Conservation (phyloP, 2,797 vertebrate species). For the Odontamblyopus lacepedii region DNA sequence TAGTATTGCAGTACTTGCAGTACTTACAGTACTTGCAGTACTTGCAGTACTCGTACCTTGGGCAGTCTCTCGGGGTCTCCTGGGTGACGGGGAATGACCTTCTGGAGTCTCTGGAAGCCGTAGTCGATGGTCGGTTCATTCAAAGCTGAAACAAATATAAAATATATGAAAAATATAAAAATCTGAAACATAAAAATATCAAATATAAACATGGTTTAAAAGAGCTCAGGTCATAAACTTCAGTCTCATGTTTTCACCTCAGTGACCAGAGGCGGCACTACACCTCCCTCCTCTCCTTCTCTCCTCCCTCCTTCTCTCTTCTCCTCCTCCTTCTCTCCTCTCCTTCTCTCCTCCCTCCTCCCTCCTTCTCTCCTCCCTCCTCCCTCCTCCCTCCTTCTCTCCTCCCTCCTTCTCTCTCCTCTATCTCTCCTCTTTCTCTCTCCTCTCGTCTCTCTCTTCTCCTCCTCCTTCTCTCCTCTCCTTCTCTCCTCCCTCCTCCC, state of each 20-base stretch:
- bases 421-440: background rate
- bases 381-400: background rate
- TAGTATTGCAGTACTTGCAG: background rate
- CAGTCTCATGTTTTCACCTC: no score
- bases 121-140: slow-evolving; percentile 14
- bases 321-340: no score
- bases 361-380: background rate
- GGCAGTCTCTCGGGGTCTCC: slow-evolving; percentile 1
- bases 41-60: background rate
- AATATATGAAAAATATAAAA: background rate
- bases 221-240: background rate
- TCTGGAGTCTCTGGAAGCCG: slow-evolving; percentile 24
- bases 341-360: background rate
- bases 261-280: no score
- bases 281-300: background rate
- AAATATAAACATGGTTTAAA: background rate
- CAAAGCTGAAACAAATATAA: background rate
- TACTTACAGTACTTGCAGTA: background rate
- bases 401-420: background rate
- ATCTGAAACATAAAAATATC: no score
- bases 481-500: background rate
- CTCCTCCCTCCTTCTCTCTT: background rate
- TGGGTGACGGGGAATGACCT: slow-evolving; percentile 12
- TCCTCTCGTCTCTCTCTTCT: background rate
- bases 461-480: background rate